Percentiles rank a stretch among this genome's conserved stretches.
These are phyloP conservation scores for Phalacrocorax brasilianus DNA, from an alignment of 2,113 vertebrate genomes.

Conservation along the genomic window DNA sequence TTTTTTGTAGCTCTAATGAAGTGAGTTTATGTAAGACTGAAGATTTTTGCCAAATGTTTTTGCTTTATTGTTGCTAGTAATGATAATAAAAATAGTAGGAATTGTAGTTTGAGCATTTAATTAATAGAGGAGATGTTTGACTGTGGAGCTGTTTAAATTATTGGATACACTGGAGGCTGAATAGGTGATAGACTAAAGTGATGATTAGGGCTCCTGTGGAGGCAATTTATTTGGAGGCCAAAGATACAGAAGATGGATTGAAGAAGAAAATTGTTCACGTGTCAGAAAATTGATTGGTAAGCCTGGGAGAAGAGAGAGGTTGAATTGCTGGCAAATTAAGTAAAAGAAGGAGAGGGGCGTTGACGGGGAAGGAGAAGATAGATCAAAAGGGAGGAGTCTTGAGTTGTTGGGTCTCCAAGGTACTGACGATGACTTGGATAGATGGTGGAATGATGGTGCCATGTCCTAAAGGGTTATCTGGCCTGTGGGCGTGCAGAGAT, in stretches of 20 bases:
- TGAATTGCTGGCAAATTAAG: not conserved
- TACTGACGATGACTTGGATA: not conserved
- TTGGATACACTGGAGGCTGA: not conserved
- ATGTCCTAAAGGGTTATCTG: not conserved
- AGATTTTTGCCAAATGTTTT: not conserved
- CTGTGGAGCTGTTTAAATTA: not conserved
- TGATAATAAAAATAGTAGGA: not conserved
- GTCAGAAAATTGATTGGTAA: not conserved
- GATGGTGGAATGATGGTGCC: not conserved
- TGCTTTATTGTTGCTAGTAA: not conserved
- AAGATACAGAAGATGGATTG: not conserved
- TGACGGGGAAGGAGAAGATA: not conserved
- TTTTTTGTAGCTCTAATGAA: not conserved
- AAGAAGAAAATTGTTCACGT: not conserved
- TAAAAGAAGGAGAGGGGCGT: not conserved
- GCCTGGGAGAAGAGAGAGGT: not conserved
- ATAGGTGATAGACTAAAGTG: not conserved
- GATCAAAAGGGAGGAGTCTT: not conserved
- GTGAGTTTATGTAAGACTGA: not conserved
- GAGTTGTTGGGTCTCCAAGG: not conserved
- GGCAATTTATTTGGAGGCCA: not conserved
- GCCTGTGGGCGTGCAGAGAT: not conserved
- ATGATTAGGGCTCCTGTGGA: not conserved
- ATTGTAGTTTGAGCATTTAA: not conserved
- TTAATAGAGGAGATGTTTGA: not conserved